phyloP scores from a whole-genome alignment of 1,140 invertebrate species.

The Antheraea pernyi region DNA sequence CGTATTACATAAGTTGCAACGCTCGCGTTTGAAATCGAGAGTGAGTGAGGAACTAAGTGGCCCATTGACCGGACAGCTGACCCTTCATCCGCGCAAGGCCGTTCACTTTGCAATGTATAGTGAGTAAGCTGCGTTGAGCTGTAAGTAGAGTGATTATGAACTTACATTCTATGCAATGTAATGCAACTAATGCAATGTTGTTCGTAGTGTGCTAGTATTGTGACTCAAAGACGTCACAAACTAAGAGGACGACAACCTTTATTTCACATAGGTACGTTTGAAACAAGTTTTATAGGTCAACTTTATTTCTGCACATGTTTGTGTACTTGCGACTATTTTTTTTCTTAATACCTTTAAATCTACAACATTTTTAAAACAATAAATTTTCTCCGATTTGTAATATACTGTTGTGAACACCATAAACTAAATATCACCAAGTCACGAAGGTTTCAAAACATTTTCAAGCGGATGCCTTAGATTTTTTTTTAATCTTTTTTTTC shows the following conservation, averaged over 20 bases:
- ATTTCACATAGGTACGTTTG: not conserved
- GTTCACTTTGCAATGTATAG: constrained; percentile 25
- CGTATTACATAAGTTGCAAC: constrained; percentile 1
- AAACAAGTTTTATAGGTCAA: not conserved
- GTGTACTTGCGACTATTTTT: too few species aligned
- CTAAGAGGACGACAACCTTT: not conserved
- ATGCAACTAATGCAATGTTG: not conserved
- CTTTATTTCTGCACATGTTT: not conserved
- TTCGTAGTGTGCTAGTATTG: not conserved
- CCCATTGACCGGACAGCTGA: constrained; percentile 53
- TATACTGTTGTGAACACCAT: too few species aligned
- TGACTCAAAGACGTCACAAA: not conserved
- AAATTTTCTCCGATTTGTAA: too few species aligned
- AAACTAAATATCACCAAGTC: too few species aligned
- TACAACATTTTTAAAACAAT: too few species aligned
- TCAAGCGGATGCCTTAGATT: too few species aligned
- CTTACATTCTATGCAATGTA: too few species aligned
- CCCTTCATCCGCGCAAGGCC: constrained; percentile 52
- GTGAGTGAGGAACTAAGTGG: constrained; percentile 35
- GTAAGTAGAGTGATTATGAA: not conserved
- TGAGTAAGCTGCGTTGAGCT: not conserved
- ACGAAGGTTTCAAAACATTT: too few species aligned
- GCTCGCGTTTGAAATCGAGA: constrained; percentile 43
- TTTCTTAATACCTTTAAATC: too few species aligned
- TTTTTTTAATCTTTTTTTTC: too few species aligned